These are phyloP conservation scores for Megalops cyprinoides DNA, from an alignment of 2,797 vertebrate species.

Conservation along the genomic window DNA sequence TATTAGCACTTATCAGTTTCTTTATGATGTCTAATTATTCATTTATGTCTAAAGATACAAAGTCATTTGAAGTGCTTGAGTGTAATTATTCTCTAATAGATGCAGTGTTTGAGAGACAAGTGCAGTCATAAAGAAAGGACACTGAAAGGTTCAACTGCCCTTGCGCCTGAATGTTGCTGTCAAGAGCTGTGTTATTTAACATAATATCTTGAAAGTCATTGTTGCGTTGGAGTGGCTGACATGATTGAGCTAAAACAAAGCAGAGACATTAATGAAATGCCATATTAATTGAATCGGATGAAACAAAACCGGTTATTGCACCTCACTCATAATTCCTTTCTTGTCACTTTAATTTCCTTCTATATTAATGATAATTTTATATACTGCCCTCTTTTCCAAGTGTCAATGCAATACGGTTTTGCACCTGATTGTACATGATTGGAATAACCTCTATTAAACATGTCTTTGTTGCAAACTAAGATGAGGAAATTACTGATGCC, in stretches of 20 bases:
- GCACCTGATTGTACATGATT: constrained; percentile 37
- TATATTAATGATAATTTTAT: constrained; percentile 59
- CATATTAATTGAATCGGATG: constrained; percentile 69
- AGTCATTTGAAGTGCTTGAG: constrained; percentile 72
- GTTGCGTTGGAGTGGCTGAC: constrained; percentile 47
- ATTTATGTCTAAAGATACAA: constrained; percentile 57
- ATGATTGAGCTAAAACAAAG: constrained; percentile 50
- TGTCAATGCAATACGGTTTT: constrained; percentile 41
- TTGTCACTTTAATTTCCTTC: constrained; percentile 62
- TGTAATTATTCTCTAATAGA: constrained; percentile 69
- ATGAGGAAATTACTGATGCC: constrained; percentile 9
- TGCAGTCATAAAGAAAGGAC: constrained; percentile 54
- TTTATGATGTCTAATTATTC: constrained; percentile 62
- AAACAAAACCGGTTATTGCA: constrained; percentile 52
- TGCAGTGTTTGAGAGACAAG: constrained; percentile 59
- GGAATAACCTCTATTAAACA: constrained; percentile 33
- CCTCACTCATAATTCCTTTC: constrained; percentile 61
- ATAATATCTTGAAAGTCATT: constrained; percentile 59
- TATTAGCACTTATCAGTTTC: constrained; percentile 31
- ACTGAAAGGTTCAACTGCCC: constrained; percentile 47
- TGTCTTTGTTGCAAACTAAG: constrained; percentile 28
- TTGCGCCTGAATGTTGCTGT: constrained; percentile 51
- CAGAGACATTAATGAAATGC: constrained; percentile 58
- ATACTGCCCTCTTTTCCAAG: constrained; percentile 50
- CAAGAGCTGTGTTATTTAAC: constrained; percentile 66